Conservation (phyloP, 2,888 invertebrate genomes). For the Aspidiotus rigidus region DNA sequence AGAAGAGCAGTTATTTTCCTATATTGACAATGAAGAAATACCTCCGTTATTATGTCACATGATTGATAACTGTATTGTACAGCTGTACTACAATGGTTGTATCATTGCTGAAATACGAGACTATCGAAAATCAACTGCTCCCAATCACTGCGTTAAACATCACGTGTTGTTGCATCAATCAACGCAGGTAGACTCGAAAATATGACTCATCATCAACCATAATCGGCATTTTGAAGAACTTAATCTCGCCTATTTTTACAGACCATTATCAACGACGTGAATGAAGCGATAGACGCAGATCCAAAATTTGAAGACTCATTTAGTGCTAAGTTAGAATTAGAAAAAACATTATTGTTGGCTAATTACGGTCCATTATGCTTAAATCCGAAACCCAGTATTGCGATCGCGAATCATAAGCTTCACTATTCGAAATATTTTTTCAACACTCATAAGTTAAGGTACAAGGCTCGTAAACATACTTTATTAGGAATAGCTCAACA, state of each 20-base stretch:
- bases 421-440: conserved; percentile 65
- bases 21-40: conserved; percentile 82
- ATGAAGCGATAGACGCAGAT: conserved; percentile 46
- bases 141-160: conserved; percentile 60
- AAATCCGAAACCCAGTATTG: conserved; percentile 76
- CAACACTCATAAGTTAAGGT: conserved; percentile 62
- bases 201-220: background rate
- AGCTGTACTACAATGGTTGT: conserved; percentile 83
- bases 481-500: conserved; percentile 76
- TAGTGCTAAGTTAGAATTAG: conserved; percentile 67
- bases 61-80: conserved; percentile 70
- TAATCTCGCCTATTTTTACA: conserved; percentile 41
- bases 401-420: conserved; percentile 62
- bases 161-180: conserved; percentile 81
- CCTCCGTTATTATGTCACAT: conserved; percentile 78
- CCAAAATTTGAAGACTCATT: conserved; percentile 53
- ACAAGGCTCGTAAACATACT: conserved; percentile 67
- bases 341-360: conserved; percentile 75
- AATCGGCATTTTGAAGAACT: conserved; percentile 36
- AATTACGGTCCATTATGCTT: conserved; percentile 80
- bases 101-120: conserved; percentile 85
- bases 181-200: conserved; percentile 56
- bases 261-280: conserved; percentile 58
- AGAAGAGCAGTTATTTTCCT: conserved; percentile 68
- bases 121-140: conserved; percentile 51